Percentiles rank a stretch among this genome's conserved stretches.
These are phyloP conservation scores for Epinephelus cyanopodus DNA, from an alignment of 2,113 vertebrate species.

Conservation along the genomic window DNA sequence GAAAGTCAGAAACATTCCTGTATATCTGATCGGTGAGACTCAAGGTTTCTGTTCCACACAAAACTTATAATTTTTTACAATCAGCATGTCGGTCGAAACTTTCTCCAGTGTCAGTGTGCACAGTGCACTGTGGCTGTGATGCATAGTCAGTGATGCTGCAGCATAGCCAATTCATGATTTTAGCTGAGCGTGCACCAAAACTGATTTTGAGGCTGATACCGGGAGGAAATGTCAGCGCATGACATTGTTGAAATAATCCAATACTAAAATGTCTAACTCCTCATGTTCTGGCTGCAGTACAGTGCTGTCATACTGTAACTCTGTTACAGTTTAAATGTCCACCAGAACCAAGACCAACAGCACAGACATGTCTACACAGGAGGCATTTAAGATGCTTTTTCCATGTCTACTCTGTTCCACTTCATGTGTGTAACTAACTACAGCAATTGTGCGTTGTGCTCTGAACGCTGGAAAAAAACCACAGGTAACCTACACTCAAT, in stretches of 20 bases:
- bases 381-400: neutral
- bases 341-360: neutral
- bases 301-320: neutral
- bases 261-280: neutral
- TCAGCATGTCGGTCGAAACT: neutral
- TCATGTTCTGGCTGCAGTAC: neutral
- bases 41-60: neutral
- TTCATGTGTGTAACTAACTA: neutral
- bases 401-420: neutral
- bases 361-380: neutral
- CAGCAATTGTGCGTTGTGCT: neutral
- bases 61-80: neutral
- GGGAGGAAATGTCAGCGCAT: slow-evolving; percentile 3
- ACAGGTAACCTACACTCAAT: neutral
- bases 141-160: neutral
- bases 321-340: neutral
- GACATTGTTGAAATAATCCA: slow-evolving; percentile 22
- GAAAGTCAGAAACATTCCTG: neutral
- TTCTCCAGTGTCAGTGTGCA: neutral
- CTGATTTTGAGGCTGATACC: slow-evolving; percentile 10
- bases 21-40: neutral
- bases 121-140: neutral
- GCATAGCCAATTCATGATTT: neutral
- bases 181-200: neutral
- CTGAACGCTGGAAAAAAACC: neutral